These are phyloP conservation scores for Halyomorpha halys DNA, from an alignment of 1,140 invertebrate genomes.

Conservation along the genomic window DNA sequence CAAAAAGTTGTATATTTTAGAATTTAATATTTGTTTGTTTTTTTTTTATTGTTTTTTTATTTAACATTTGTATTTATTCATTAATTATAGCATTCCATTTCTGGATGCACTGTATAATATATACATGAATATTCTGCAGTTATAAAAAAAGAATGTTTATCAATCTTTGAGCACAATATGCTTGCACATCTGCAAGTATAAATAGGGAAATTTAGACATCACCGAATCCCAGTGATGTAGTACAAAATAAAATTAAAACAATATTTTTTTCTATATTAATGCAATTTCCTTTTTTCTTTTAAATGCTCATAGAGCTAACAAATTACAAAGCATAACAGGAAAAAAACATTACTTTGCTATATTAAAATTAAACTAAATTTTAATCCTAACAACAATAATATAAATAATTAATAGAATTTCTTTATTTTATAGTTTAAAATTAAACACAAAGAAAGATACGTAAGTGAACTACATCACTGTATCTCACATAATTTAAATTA, in stretches of 20 bases:
- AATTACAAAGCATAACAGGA: neutral
- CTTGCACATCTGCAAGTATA: constrained; percentile 1
- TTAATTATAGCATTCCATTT: too few species aligned
- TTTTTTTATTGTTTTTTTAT: too few species aligned
- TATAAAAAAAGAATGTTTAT: too few species aligned
- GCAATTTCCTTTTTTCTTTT: neutral
- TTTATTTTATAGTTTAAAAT: neutral
- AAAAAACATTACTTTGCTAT: neutral
- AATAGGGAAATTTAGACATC: neutral
- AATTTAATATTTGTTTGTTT: too few species aligned
- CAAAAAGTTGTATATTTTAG: too few species aligned
- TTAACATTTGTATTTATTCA: too few species aligned
- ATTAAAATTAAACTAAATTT: constrained; percentile 1
- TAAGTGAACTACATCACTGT: neutral
- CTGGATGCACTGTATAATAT: too few species aligned
- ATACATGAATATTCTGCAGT: too few species aligned
- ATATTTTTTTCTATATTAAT: neutral
- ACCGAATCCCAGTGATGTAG: neutral
- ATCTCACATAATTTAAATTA: neutral
- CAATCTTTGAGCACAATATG: constrained; percentile 12
- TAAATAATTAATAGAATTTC: neutral
- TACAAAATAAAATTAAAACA: neutral
- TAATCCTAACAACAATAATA: constrained; percentile 1
- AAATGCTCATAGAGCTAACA: neutral
- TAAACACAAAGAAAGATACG: too few species aligned